phyloP scores from a whole-genome alignment of 2,113 vertebrate species.

The Scomber scombrus region DNA sequence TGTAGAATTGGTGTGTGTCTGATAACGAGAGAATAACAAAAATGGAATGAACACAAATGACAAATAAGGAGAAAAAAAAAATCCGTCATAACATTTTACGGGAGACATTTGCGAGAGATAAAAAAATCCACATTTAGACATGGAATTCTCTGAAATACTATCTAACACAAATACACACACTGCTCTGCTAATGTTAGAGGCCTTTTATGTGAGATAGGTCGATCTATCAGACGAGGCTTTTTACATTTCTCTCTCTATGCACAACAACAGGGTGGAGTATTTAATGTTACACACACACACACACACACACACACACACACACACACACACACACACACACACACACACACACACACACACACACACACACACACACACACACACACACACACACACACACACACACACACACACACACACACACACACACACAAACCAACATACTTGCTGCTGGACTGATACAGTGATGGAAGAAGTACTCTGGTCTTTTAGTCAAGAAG shows the following conservation, averaged over 20 bases:
- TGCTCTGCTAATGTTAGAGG: constrained; percentile 25
- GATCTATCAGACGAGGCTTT: constrained; percentile 1
- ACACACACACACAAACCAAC: not conserved
- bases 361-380: no score
- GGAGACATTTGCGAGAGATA: constrained; percentile 41
- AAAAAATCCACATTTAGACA: constrained; percentile 30
- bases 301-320: not conserved
- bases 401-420: no score
- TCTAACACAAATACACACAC: not conserved
- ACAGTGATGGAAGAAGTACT: no score
- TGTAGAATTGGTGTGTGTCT: constrained; percentile 15
- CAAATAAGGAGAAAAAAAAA: not conserved
- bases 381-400: no score
- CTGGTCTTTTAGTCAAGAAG: no score
- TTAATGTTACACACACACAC: constrained; percentile 14
- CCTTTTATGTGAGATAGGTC: constrained; percentile 38
- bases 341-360: no score
- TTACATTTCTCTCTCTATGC: not conserved
- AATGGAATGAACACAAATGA: constrained; percentile 8
- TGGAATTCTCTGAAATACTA: not conserved
- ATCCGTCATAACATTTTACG: constrained; percentile 11
- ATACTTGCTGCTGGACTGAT: not conserved
- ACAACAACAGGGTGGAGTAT: not conserved
- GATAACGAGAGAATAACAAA: constrained; percentile 11
- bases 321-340: no score